Base-by-base conservation (phyloP, 1,140 invertebrate species). In the Heliothis subflexa region DNA sequence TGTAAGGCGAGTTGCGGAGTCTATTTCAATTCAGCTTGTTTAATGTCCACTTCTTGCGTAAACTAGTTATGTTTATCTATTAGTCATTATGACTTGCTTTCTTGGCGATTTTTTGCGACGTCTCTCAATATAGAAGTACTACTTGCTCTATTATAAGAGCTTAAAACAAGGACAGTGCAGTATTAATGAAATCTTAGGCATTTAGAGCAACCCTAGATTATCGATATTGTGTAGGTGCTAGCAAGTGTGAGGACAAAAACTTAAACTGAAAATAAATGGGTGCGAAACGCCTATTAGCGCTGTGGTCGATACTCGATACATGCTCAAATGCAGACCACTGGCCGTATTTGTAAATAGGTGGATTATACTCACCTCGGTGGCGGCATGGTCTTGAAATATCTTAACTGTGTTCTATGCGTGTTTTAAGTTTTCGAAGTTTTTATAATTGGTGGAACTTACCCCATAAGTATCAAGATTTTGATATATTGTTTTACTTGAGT, bases 201-300 rank as follows among this genome's bases (percentile, higher is more conserved):
- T 78, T 64, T n/a, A 57, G 45, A 45, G 55, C 85, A 89, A 79
- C 88, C 90, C 88, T 90, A 85, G 50, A 64, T 57, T 79, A 80
- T 81, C 68, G 80, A 84, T 81, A 85, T 85, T 84, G 85, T 83
- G 86, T 88, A 90, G 88, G 89, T 86, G 86, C 84, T 85, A 86
- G 83, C 81, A 85, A 86, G 77, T 86, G 85, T 89, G 82, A 86
- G 81, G 85, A 87, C 79, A 91, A 90, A 92, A 91, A 88, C 81
- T 87, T 85, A 91, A 88, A 89, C 80, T 87, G 85, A 89, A 89
- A 90, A 89, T 89, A 91, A 91, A 88, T 87, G 71, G 79, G 80
- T 81, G 81, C 78, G 83, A 87, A 88, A 88, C 84, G 86, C 80
- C 85, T 91, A 90, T 91, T 89, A 91, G 85, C 81, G 80, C 28